Percentiles rank a stretch among this genome's conserved stretches.
These are phyloP conservation scores for Stegostoma tigrinum DNA, from an alignment of 2,113 vertebrate species.

Conservation along the genomic window DNA sequence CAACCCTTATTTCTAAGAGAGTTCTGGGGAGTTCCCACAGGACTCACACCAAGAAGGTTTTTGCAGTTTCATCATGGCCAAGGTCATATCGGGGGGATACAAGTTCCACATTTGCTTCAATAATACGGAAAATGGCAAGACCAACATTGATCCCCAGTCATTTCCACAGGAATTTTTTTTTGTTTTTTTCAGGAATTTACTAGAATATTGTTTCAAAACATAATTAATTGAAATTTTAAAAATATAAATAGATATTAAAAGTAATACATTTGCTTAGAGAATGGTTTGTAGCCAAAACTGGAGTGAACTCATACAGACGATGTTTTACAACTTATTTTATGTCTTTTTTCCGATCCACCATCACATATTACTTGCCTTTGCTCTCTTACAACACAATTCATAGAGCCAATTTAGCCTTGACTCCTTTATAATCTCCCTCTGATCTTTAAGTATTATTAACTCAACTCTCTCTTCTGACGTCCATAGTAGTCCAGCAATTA, in stretches of 20 bases:
- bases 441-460: background rate
- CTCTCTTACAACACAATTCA: background rate
- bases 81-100: background rate
- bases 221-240: background rate
- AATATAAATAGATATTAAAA: background rate
- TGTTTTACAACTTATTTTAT: background rate
- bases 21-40: background rate
- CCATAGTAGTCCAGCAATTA: background rate
- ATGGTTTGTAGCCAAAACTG: background rate
- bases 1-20: background rate
- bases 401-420: background rate
- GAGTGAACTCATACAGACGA: background rate
- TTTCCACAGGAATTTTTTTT: background rate
- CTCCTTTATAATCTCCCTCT: background rate
- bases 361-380: background rate
- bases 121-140: background rate
- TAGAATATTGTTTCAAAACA: background rate
- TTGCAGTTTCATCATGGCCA: background rate
- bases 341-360: background rate
- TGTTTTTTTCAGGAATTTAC: background rate
- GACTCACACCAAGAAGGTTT: background rate
- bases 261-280: background rate
- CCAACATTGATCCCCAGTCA: background rate
- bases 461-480: background rate
- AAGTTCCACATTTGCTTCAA: background rate